Evolutionary conservation across 1,140 invertebrate genomes (phyloP).

Genomic region (Drepana arcuata): DNA sequence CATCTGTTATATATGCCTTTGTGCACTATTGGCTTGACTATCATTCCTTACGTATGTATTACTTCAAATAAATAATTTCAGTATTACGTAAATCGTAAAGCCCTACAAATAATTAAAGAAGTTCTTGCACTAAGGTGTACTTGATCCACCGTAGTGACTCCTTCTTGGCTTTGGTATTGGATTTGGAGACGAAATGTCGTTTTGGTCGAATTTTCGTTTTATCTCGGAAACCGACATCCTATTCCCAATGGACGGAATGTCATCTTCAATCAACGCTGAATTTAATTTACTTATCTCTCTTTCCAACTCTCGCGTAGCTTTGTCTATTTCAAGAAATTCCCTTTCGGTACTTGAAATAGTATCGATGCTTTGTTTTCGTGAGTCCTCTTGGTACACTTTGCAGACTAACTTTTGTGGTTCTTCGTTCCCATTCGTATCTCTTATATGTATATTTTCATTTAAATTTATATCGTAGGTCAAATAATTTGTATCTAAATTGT

Average conservation of each 20-base stretch:
- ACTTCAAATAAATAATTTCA: not conserved
- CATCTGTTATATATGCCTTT: too few species aligned
- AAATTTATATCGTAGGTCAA: conserved; percentile 50
- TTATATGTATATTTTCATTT: conserved; percentile 31
- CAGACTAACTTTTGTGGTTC: conserved; percentile 54
- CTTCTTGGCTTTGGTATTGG: conserved; percentile 69
- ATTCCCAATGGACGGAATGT: conserved; percentile 24
- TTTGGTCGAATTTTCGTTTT: conserved; percentile 55
- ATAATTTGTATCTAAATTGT: conserved; percentile 36
- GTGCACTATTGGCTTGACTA: not conserved
- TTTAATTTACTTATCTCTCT: conserved; percentile 61
- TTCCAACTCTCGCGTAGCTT: conserved; percentile 56
- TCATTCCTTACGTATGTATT: conserved; percentile 1
- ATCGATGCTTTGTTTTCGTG: conserved; percentile 50
- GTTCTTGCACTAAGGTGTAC: conserved; percentile 28
- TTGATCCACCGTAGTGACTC: conserved; percentile 50
- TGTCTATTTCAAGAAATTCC: conserved; percentile 67
- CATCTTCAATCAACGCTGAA: conserved; percentile 49
- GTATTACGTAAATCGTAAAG: not conserved
- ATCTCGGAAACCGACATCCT: conserved; percentile 56
- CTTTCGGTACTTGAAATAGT: conserved; percentile 60
- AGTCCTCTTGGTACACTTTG: conserved; percentile 43
- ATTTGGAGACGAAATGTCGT: conserved; percentile 50
- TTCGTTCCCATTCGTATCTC: conserved; percentile 47
- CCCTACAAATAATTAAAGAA: too few species aligned